These are phyloP conservation scores for Clarias batrachus DNA, from an alignment of 2,113 vertebrate species.

Conservation along the genomic window DNA sequence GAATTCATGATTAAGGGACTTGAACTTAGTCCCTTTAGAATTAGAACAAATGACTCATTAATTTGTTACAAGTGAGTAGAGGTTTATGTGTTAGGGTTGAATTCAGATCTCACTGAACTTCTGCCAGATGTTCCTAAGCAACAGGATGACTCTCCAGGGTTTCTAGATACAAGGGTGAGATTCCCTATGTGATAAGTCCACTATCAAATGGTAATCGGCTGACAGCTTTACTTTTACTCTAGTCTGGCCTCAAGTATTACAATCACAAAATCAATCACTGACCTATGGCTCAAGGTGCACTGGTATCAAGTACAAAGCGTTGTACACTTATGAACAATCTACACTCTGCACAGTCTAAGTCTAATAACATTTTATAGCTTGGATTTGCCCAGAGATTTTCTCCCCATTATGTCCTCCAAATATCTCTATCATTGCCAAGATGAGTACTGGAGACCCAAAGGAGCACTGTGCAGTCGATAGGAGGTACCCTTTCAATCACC, in stretches of 20 bases:
- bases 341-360: not conserved
- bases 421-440: not conserved
- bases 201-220: not conserved
- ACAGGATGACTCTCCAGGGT: not conserved
- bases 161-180: not conserved
- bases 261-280: not conserved
- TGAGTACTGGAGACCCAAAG: not conserved
- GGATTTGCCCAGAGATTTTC: not conserved
- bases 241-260: not conserved
- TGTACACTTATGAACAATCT: not conserved
- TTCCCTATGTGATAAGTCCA: not conserved
- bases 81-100: not conserved
- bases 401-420: not conserved
- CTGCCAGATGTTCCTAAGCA: not conserved
- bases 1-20: not conserved
- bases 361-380: not conserved
- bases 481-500: not conserved
- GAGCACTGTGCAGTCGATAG: not conserved
- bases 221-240: not conserved
- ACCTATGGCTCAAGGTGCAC: not conserved
- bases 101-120: not conserved
- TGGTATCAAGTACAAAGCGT: not conserved
- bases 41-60: no score
- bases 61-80: not conserved
- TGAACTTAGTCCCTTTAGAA: not conserved